Evolutionary conservation across 2,113 vertebrate genomes (phyloP).

Genomic region (Leucosticte australis): DNA sequence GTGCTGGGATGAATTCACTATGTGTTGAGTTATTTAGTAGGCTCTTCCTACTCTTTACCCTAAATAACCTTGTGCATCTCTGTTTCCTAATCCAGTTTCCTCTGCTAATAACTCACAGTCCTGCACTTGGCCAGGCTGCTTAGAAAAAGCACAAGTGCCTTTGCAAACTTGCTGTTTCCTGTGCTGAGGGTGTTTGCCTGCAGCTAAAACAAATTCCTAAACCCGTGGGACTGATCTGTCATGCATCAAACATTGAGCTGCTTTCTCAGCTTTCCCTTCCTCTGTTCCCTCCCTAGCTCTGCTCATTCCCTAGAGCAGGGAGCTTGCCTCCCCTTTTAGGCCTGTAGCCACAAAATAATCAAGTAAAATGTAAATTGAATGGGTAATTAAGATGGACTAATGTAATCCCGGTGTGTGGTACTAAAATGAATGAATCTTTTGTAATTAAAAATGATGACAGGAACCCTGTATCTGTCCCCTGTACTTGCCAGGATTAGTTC

Average conservation of each 20-base stretch:
- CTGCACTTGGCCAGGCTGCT: not conserved
- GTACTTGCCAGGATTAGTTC: not conserved
- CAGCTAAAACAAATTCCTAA: not conserved
- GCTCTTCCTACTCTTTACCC: conserved; percentile 7
- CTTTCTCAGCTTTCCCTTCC: not conserved
- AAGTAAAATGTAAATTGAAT: not conserved
- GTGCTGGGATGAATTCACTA: not conserved
- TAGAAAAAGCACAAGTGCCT: not conserved
- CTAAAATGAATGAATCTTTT: not conserved
- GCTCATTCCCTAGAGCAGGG: not conserved
- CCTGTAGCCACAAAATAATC: not conserved
- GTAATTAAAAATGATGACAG: not conserved
- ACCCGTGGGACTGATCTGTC: not conserved
- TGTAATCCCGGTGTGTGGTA: not conserved
- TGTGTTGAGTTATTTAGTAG: not conserved
- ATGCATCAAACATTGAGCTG: not conserved
- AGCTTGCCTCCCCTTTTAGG: not conserved
- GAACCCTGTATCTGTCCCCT: fast-evolving
- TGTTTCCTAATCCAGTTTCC: conserved; percentile 5
- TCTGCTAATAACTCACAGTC: not conserved
- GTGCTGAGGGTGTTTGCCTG: not conserved
- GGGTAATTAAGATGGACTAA: not conserved
- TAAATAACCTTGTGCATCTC: conserved; percentile 6
- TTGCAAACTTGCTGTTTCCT: not conserved
- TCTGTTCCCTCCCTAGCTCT: not conserved